Evolutionary conservation across 2,888 invertebrate genomes (phyloP).

Genomic region (Plebejus argus): DNA sequence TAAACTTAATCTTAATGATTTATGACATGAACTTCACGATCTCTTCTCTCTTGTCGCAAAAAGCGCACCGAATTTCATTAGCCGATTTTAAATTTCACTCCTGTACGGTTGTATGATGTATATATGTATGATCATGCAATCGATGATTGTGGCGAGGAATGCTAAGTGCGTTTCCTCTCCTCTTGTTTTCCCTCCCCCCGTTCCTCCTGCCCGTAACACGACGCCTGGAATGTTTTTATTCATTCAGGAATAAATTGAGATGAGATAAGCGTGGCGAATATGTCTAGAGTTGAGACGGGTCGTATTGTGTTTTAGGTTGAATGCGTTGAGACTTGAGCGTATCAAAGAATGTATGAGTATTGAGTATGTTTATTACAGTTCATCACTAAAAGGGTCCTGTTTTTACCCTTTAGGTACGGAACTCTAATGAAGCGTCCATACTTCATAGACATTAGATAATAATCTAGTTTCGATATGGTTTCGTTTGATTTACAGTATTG

Average conservation of each 20-base stretch:
- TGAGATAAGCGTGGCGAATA: neutral
- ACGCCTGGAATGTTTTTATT: neutral
- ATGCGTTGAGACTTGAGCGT: neutral
- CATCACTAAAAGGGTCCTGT: too few relatives aligned
- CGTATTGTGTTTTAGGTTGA: neutral
- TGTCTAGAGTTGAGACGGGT: neutral
- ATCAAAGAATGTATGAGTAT: too few relatives aligned
- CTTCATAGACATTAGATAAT: too few relatives aligned
- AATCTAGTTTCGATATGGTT: too few relatives aligned
- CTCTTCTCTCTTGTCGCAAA: neutral
- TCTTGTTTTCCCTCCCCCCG: neutral
- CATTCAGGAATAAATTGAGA: slow-evolving; percentile 9
- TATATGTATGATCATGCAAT: neutral
- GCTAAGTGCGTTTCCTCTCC: neutral
- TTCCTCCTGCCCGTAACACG: neutral
- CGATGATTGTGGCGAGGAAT: neutral
- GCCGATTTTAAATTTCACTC: neutral
- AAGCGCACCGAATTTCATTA: neutral
- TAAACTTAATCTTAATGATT: too few relatives aligned
- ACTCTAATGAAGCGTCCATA: too few relatives aligned
- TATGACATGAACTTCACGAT: too few relatives aligned
- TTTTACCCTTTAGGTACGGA: too few relatives aligned
- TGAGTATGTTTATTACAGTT: too few relatives aligned
- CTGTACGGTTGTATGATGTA: neutral
- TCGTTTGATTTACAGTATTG: too few relatives aligned